Evolutionary conservation across 2,113 vertebrate genomes (phyloP), one percentile per base, ranked within the genome.

Genomic region (human (Homo sapiens)): DNA sequence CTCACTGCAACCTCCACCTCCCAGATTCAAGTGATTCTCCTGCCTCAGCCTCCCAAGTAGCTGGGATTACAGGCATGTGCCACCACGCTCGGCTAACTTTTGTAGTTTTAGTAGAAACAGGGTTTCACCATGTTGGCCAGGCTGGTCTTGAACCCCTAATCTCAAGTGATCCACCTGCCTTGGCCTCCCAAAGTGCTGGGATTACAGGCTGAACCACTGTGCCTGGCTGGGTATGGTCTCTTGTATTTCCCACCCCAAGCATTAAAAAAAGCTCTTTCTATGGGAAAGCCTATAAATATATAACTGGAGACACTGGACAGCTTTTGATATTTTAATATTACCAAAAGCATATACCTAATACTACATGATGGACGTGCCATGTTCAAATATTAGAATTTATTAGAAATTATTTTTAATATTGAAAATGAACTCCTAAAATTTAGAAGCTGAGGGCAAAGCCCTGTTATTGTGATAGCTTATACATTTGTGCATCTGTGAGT

Each of bases 321-420:
- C 23, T 89, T 85, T 68, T 57, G 23, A 88, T 64, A 83, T 92
- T 84, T 97, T 93, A n/a, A 38, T 91, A 57, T 81, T 93, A 85
- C 8, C 17, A 79, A 94, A 97, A 92, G 43, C 32, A 72, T 83
- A 23, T 61, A n/a, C 25, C 48, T 30, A 9, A n/a, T 83, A 38
- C 23, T 43, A 55, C 40, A 6, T 82, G 38, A 80, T 75, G 35
- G 27, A 38, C 50, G 22, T 45, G n/a, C 45, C 40, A 73, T 16
- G 52, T 50, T 66, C 75, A 83, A 90, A 94, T 82, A 83, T 79
- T 38, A 82, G 43, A 75, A 76, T 76, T 96, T 57, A 52, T 64
- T 66, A 61, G 30, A 75, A 66, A 61, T 64, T 30, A 78, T 40
- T 95, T 92, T 73, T 40, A 87, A 61, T 57, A 81, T 68, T 95